Evolutionary conservation across 2,888 invertebrate genomes (phyloP).

Genomic region (Dexiosoma caninum): DNA sequence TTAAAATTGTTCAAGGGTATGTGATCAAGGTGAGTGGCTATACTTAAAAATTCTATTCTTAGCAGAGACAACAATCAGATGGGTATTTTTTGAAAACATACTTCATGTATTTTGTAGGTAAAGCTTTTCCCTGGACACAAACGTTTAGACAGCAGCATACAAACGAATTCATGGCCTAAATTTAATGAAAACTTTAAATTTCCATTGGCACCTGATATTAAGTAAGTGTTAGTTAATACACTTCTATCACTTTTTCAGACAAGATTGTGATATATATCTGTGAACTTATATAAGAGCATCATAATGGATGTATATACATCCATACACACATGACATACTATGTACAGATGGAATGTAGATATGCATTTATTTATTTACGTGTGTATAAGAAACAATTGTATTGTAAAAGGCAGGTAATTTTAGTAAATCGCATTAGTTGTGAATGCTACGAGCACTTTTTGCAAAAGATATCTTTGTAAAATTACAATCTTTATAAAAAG

Average conservation of each 20-base stretch:
- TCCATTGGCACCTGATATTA: conserved; percentile 79
- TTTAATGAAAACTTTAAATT: conserved; percentile 89
- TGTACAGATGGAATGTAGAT: too few species aligned
- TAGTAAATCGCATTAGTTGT: neutral
- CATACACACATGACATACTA: too few species aligned
- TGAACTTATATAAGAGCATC: too few species aligned
- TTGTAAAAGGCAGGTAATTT: neutral
- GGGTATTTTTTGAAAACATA: neutral
- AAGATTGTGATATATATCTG: too few species aligned
- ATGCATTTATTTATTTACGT: too few species aligned
- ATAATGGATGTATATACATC: too few species aligned
- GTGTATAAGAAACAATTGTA: too few species aligned
- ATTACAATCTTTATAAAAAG: too few species aligned
- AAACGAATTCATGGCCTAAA: conserved; percentile 87
- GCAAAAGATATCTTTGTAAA: too few species aligned
- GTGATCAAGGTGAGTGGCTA: conserved; percentile 83
- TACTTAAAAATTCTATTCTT: neutral
- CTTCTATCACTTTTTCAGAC: too few species aligned
- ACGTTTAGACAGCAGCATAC: conserved; percentile 86
- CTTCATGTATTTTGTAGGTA: conserved; percentile 82
- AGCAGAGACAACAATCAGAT: conserved; percentile 39
- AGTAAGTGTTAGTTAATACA: conserved; percentile 70
- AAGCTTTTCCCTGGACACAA: conserved; percentile 87
- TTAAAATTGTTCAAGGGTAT: conserved; percentile 87
- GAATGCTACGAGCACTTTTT: neutral